Base-by-base conservation (phyloP, 2,113 vertebrate genomes). In the Thunnus thynnus region DNA sequence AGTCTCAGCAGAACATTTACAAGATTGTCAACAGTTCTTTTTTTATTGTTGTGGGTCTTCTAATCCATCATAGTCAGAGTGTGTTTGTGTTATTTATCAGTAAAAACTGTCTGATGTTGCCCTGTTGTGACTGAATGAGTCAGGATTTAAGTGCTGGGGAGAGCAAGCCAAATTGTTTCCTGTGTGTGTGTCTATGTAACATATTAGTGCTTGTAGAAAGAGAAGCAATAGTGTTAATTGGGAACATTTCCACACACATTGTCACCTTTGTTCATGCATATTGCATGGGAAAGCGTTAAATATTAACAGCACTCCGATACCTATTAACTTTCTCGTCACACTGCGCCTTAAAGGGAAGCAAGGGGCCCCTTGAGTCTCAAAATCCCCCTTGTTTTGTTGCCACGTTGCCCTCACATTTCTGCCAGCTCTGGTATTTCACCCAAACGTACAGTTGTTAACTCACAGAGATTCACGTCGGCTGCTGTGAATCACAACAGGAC, bases 301-400 rank as follows among this genome's bases (percentile, higher is more conserved):
- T 85, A 93, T 93, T 93, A 94, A 93, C 93, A 71, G 68, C 83
- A 64, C 85, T 92, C 86, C 18, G 51, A 84, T 80, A 89, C 83
- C 87, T 78, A 92, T 93, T 93, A 93, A 93, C 93, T 91, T 93
- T 90, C 91, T 80, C 66, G 60, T 91, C 92, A 91, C 91, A 90
- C 55, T 50, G 72, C 20, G n/a, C 86, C 86, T 91, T 86, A 85
- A 85, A 89, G 77, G 84, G 68, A 83, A 78, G 76, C 63, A 13
- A 78, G 80, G 87, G 91, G 90, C 92, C 91, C 85, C 88, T 77
- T 69, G 57, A 82, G 86, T 82, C 88, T 91, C 83, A 82, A 91
- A 90, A 87, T 88, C 85, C 74, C 62, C 50, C 75, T 82, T 76
- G 86, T 93, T 85, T 85, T 90, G 88, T 88, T 88, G 87, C 88